Evolutionary conservation across 1,140 invertebrate species (phyloP), one percentile per base, ranked within the genome.

Genomic region (Bombus fervidus): DNA sequence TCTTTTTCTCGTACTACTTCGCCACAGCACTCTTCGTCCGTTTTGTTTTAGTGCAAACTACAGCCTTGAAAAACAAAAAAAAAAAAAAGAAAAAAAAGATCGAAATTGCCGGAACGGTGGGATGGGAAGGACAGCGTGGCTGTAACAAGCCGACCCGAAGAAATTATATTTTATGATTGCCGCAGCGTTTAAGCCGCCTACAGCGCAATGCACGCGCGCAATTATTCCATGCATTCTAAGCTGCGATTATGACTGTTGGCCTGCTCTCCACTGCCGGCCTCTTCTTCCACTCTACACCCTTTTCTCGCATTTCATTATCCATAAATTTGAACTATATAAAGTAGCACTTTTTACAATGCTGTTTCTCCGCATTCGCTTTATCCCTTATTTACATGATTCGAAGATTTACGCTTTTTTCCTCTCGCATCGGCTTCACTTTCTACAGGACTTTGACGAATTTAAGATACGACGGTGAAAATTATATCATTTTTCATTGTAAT

Each of bases 201-300:
- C 74, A 73, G 86, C 75, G 76, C 89, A 87, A 91, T 87, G 86
- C 68, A 85, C 76, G 89, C 77, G 81, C 87, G 86, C 90, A 92
- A 93, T 92, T 93, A 93, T 93, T 93, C 91, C 90, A 92, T 93
- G 91, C 92, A 93, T 93, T 92, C 90, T 91, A 89, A 91, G 87
- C 86, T 86, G 89, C 88, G 89, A 92, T 93, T 93, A 92, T 91
- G 83, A 91, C 73, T 89, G 87, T 86, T 83, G 86, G 83, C 77
- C 69, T 72, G 68, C 64, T 75, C 77, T n/a, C 64, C 22, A 18
- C 41, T 59, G 12, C 77, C 78, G n/a, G 31, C 57, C 74, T 31
- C 53, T 18, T 47, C 41, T 12, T 39, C 41, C 34, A 43, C 72
- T 13, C 37, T 47, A n/a, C 73, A 37, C 62, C 47, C 80, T 74